A percentile compares a stretch with the other conserved stretches of the same genome.
Evolutionary conservation across 1,140 invertebrate species (phyloP).

Genomic region (Orussus abietinus): DNA sequence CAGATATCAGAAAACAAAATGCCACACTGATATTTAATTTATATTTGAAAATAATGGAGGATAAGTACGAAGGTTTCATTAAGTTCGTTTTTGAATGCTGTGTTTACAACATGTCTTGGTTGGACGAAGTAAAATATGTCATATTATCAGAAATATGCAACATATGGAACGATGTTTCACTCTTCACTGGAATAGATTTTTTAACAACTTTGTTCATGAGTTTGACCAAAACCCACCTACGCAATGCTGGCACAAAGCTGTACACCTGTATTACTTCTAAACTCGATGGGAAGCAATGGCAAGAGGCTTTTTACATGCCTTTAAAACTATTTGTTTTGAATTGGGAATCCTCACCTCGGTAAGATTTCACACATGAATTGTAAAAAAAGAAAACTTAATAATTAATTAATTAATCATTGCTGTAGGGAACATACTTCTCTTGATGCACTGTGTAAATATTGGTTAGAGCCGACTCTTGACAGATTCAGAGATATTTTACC

Average conservation of each 20-base stretch:
- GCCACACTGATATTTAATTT: conserved; percentile 27
- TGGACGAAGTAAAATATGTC: conserved; percentile 36
- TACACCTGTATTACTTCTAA: conserved; percentile 31
- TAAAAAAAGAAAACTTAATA: conserved; percentile 8
- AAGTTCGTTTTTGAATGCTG: conserved; percentile 25
- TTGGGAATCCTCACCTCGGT: conserved; percentile 32
- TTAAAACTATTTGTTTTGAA: conserved; percentile 21
- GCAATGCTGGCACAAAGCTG: conserved; percentile 31
- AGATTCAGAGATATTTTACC: conserved; percentile 21
- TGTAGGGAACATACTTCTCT: conserved; percentile 32
- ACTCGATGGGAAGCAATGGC: conserved; percentile 28
- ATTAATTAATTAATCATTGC: conserved; percentile 11
- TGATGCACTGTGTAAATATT: conserved; percentile 31
- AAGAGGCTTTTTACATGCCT: conserved; percentile 21
- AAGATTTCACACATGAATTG: too few species aligned
- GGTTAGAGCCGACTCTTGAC: conserved; percentile 32
- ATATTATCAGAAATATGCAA: conserved; percentile 37
- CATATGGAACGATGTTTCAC: conserved; percentile 16
- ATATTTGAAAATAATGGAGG: conserved; percentile 38
- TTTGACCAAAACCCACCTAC: conserved; percentile 29
- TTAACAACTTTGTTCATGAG: conserved; percentile 25
- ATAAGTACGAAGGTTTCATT: conserved; percentile 33
- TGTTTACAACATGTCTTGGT: conserved; percentile 35
- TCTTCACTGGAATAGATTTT: conserved; percentile 22
- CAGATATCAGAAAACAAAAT: conserved; percentile 32